Conservation (phyloP, 2,888 invertebrate species). For the Celastrina argiolus region DNA sequence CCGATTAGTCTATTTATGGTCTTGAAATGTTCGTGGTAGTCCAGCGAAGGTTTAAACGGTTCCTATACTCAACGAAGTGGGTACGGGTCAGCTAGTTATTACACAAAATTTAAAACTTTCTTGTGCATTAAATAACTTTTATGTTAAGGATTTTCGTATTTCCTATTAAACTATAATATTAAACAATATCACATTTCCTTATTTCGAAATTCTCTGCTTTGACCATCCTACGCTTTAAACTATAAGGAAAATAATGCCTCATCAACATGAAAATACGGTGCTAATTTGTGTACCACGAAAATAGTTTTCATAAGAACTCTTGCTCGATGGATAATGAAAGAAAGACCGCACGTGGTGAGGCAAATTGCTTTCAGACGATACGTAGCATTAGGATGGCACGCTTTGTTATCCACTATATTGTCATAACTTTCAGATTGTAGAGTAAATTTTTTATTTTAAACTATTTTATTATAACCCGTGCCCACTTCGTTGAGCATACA, state of each 20-base stretch:
- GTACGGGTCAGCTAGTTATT: too few relatives aligned
- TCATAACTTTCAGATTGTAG: constrained; percentile 29
- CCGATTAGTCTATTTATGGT: too few relatives aligned
- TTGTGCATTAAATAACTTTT: too few relatives aligned
- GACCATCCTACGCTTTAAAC: not conserved
- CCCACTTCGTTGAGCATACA: too few relatives aligned
- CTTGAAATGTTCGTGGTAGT: too few relatives aligned
- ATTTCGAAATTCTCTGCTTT: constrained; percentile 27
- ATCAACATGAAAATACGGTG: not conserved
- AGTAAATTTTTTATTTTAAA: constrained; percentile 26
- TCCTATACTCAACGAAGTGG: too few relatives aligned
- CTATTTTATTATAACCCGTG: too few relatives aligned
- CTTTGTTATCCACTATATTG: constrained; percentile 33
- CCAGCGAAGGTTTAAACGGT: too few relatives aligned
- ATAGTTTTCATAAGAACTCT: constrained; percentile 31
- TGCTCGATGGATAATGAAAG: constrained; percentile 54
- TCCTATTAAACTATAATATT: too few relatives aligned
- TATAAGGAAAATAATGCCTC: constrained; percentile 18
- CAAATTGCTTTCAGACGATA: constrained; percentile 75
- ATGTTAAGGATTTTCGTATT: too few relatives aligned
- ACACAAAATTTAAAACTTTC: too few relatives aligned
- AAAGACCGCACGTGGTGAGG: constrained; percentile 64
- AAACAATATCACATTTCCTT: too few relatives aligned
- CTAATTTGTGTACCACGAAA: constrained; percentile 7
- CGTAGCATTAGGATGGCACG: constrained; percentile 57